Conservation (phyloP, 2,797 vertebrate species). For the Emydoidea blandingii region DNA sequence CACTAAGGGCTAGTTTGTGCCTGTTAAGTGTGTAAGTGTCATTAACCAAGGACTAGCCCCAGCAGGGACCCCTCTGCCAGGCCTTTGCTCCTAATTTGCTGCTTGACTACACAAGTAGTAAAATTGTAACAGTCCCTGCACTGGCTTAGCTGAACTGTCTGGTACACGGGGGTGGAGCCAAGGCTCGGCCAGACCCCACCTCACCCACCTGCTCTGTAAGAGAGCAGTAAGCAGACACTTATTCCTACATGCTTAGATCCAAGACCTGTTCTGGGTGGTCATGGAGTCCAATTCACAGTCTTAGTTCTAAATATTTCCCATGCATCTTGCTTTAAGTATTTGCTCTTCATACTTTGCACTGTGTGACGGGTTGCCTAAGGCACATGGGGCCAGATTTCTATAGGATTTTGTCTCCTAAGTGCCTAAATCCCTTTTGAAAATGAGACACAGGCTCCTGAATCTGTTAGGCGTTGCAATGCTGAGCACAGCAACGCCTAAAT, state of each 20-base stretch:
- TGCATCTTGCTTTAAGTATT: background rate
- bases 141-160: background rate
- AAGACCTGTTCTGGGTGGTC: background rate
- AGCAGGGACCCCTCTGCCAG: background rate
- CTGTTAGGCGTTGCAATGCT: background rate
- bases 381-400: background rate
- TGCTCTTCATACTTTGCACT: background rate
- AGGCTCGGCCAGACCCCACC: background rate
- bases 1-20: rapidly evolving
- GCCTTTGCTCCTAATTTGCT: background rate
- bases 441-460: background rate
- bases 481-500: background rate
- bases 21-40: rapidly evolving
- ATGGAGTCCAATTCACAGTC: background rate
- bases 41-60: rapidly evolving
- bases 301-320: background rate
- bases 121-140: rapidly evolving
- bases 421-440: background rate
- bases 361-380: background rate
- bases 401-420: background rate
- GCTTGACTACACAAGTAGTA: background rate
- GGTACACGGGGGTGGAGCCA: background rate
- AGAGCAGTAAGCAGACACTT: background rate
- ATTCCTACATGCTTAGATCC: background rate
- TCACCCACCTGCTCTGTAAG: background rate